Base-by-base conservation (phyloP, 2,113 vertebrate genomes). In the Strigops habroptila region DNA sequence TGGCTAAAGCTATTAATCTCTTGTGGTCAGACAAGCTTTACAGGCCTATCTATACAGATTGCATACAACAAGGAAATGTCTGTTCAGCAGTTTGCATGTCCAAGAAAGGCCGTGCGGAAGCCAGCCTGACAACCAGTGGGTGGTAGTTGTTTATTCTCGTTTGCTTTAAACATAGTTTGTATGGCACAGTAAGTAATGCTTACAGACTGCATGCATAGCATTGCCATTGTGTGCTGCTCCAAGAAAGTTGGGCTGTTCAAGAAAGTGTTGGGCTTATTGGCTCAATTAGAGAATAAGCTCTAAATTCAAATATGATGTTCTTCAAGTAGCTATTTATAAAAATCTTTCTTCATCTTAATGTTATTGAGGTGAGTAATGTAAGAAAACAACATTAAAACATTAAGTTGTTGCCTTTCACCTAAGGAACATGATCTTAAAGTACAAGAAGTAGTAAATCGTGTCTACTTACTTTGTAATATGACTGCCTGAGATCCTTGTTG, bases 1-100 rank as follows among this genome's bases (percentile, higher is more conserved):
- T 98, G 96, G 97, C 96, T 97, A 95, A 97, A 97, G 97, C 97
- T 97, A 97, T 98, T 98, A 98, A 98, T 98, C 97, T 97, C 63
- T 93, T 96, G 97, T 92, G 98, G 98, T 97, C 97, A 97, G 97
- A 96, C 97, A 91, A 86, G 98, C 97, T 97, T 92, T 97, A 93
- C 96, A 96, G 93, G 97, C 97, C 97, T 96, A 92, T 97, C 97
- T 96, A 52, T 97, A 59, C 96, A 97, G 92, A 95, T 95, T 98
- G 97, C 95, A 82, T 74, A 93, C 95, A 96, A 95, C 85, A 80
- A 96, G 97, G 97, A 98, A 98, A 91, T 82, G 94, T 93, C 95
- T 95, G 95, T 91, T 98, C 98, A 97, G 98, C 97, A 88, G 85
- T 97, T 71, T 93, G 78, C 95, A 18, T 48, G 95, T 55, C 88